These are phyloP conservation scores for Harpagifer antarcticus DNA, from an alignment of 2,797 vertebrate species.

Conservation along the genomic window DNA sequence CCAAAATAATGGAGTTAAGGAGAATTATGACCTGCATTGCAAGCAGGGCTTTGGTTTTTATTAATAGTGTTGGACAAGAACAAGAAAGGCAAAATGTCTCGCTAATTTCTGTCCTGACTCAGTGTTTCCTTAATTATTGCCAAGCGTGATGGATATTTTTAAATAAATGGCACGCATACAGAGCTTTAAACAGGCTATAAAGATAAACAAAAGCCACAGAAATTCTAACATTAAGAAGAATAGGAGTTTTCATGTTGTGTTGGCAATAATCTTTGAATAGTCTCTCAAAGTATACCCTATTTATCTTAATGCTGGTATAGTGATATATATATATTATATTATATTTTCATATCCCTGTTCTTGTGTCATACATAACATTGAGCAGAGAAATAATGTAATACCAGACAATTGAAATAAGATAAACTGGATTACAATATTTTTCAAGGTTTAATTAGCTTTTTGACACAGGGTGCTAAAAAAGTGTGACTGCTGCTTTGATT, in stretches of 20 bases:
- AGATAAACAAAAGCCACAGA: background rate
- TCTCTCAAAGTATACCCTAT: background rate
- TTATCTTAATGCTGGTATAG: constrained; percentile 11
- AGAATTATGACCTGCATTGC: constrained; percentile 14
- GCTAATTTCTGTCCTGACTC: constrained; percentile 2
- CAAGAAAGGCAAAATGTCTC: constrained; percentile 5
- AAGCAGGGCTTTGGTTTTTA: constrained; percentile 9
- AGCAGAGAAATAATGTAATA: constrained; percentile 46
- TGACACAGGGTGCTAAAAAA: constrained; percentile 35
- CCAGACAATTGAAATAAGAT: constrained; percentile 23
- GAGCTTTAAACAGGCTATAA: background rate
- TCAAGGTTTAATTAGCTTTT: constrained; percentile 57
- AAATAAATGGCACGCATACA: background rate
- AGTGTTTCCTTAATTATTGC: constrained; percentile 15
- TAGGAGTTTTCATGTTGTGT: background rate
- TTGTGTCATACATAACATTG: constrained; percentile 24
- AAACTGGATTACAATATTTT: constrained; percentile 34
- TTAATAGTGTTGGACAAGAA: background rate
- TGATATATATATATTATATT: constrained; percentile 4
- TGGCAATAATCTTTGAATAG: constrained; percentile 1
- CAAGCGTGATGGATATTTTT: background rate
- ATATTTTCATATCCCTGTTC: constrained; percentile 17
- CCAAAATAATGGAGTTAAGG: constrained; percentile 35
- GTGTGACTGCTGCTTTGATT: constrained; percentile 33
- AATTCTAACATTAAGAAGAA: background rate